Percentiles rank a stretch among this genome's conserved stretches.
Conservation (phyloP, 1,140 invertebrate genomes). For the Aphis gossypii region DNA sequence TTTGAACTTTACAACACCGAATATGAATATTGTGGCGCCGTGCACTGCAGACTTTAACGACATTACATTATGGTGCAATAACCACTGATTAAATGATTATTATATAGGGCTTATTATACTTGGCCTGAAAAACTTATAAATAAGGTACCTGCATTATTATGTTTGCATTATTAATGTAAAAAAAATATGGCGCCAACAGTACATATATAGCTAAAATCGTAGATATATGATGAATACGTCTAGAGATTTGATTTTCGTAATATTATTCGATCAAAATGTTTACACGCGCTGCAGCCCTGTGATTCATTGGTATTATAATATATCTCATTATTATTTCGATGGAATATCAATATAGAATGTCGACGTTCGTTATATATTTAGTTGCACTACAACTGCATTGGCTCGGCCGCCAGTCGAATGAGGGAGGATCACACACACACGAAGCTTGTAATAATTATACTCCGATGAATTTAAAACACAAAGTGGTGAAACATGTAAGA, state of each 20-base stretch:
- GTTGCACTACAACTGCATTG: neutral
- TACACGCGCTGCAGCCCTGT: neutral
- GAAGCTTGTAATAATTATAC: slow-evolving; percentile 32
- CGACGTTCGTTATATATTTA: neutral
- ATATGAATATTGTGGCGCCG: neutral
- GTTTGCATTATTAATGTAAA: neutral
- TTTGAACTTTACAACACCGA: neutral
- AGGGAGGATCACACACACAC: neutral
- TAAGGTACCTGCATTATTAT: neutral
- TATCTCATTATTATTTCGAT: neutral
- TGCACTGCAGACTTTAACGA: too few relatives aligned
- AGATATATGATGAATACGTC: too few relatives aligned
- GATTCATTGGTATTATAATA: neutral
- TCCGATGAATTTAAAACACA: neutral
- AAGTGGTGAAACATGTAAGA: slow-evolving; percentile 47
- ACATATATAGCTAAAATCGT: neutral
- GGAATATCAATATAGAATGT: neutral
- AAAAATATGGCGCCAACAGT: neutral
- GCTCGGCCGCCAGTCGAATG: neutral
- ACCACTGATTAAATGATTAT: neutral
- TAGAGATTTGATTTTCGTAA: neutral
- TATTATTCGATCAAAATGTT: neutral
- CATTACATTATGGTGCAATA: neutral
- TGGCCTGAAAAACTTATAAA: neutral
- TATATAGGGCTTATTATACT: neutral